These are phyloP conservation scores for Altica lythri DNA, from an alignment of 2,888 invertebrate genomes.

Conservation along the genomic window DNA sequence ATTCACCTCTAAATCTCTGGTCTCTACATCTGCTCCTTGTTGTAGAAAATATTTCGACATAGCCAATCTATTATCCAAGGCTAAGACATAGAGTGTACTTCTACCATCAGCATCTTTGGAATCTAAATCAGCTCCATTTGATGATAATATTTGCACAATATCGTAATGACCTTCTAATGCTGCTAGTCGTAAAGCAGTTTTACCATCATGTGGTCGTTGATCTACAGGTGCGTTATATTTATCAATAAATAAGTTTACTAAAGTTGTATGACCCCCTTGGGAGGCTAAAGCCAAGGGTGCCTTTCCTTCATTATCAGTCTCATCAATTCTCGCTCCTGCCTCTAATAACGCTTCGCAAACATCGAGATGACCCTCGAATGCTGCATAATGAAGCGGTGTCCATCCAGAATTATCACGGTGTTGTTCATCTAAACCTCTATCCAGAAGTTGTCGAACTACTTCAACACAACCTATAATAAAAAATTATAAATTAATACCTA, in stretches of 20 bases:
- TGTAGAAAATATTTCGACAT: constrained; percentile 83
- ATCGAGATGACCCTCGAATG: constrained; percentile 89
- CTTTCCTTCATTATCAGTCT: constrained; percentile 90
- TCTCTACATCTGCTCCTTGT: constrained; percentile 82
- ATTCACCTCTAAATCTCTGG: constrained; percentile 80
- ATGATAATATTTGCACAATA: constrained; percentile 70
- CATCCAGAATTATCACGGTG: constrained; percentile 94
- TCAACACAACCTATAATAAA: constrained; percentile 76
- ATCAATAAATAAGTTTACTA: constrained; percentile 70
- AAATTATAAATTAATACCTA: not conserved
- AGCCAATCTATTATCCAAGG: constrained; percentile 82
- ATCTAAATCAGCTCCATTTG: constrained; percentile 82
- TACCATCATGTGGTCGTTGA: constrained; percentile 88
- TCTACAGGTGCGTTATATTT: constrained; percentile 80
- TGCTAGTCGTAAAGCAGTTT: constrained; percentile 81
- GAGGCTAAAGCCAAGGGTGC: constrained; percentile 86
- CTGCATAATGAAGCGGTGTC: constrained; percentile 96
- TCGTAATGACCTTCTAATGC: constrained; percentile 86
- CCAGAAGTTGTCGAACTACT: constrained; percentile 86
- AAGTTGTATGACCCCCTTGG: constrained; percentile 80
- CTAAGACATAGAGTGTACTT: constrained; percentile 88
- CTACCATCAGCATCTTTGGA: constrained; percentile 91
- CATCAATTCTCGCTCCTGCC: constrained; percentile 86
- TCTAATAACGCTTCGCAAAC: constrained; percentile 82
- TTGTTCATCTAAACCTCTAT: constrained; percentile 84